A percentile compares a stretch with the other conserved stretches of the same genome.
Conservation (phyloP, 1,140 invertebrate genomes). For the Musca vetustissima region DNA sequence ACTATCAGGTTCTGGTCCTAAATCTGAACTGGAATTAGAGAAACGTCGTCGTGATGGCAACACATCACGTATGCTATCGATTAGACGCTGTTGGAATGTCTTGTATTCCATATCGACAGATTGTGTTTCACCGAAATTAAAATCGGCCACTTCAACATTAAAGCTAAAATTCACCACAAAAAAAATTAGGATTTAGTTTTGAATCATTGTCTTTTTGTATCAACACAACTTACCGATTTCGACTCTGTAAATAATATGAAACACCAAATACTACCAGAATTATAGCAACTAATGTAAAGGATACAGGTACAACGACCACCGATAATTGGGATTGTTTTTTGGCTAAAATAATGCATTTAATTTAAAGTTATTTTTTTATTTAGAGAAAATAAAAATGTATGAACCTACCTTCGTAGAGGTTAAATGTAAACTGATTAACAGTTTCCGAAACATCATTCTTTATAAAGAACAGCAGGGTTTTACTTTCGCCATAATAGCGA, state of each 20-base stretch:
- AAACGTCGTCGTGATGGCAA: slow-evolving; percentile 40
- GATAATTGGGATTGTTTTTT: slow-evolving; percentile 76
- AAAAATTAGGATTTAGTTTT: too few species aligned
- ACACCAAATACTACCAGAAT: slow-evolving; percentile 82
- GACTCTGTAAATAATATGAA: slow-evolving; percentile 79
- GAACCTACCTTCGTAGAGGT: slow-evolving; percentile 75
- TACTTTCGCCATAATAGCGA: slow-evolving; percentile 64
- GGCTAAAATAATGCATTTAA: slow-evolving; percentile 59
- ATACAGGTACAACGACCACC: slow-evolving; percentile 81
- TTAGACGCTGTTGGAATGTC: slow-evolving; percentile 76
- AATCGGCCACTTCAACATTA: slow-evolving; percentile 82
- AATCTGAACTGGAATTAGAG: slow-evolving; percentile 46
- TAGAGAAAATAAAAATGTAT: not conserved
- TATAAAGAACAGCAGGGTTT: slow-evolving; percentile 74
- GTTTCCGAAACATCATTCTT: slow-evolving; percentile 71
- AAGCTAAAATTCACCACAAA: too few species aligned
- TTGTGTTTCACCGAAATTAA: slow-evolving; percentile 78
- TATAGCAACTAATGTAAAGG: slow-evolving; percentile 74
- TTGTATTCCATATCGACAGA: slow-evolving; percentile 79
- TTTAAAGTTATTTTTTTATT: not conserved
- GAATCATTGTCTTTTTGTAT: too few species aligned
- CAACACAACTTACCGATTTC: slow-evolving; percentile 66
- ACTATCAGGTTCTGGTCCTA: slow-evolving; percentile 40
- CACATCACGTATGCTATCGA: slow-evolving; percentile 69
- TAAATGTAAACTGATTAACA: slow-evolving; percentile 71